These are phyloP conservation scores for Nymphalis c-album DNA, from an alignment of 2,888 invertebrate species.

Conservation along the genomic window DNA sequence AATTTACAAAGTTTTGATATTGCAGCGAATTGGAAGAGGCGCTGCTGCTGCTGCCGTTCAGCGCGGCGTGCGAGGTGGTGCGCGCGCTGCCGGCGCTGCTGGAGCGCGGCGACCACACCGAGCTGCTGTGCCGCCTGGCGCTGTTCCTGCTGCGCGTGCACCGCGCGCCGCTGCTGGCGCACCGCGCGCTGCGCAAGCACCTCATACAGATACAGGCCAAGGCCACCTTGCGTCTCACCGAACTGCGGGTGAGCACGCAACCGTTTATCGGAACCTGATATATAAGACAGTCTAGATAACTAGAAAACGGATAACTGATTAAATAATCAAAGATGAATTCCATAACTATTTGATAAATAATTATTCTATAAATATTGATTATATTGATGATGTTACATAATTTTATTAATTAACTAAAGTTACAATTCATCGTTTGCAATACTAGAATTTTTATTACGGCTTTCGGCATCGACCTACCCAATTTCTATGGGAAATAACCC, in stretches of 20 bases:
- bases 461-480: too few relatives aligned
- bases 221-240: conserved; percentile 79
- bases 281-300: too few relatives aligned
- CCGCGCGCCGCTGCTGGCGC: conserved; percentile 89
- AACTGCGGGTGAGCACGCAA: conserved; percentile 80
- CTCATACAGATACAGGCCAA: conserved; percentile 84
- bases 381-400: too few relatives aligned
- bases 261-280: too few relatives aligned
- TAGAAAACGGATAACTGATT: too few relatives aligned
- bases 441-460: too few relatives aligned
- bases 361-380: too few relatives aligned
- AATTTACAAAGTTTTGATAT: conserved; percentile 30
- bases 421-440: too few relatives aligned
- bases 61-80: conserved; percentile 89
- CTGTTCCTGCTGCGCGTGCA: conserved; percentile 89
- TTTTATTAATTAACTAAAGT: too few relatives aligned
- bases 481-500: too few relatives aligned
- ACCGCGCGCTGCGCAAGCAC: conserved; percentile 84
- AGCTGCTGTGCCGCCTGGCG: conserved; percentile 88
- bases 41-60: conserved; percentile 91
- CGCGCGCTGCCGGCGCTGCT: conserved; percentile 86
- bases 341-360: too few relatives aligned
- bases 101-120: conserved; percentile 85
- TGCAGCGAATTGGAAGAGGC: conserved; percentile 95
- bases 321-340: too few relatives aligned